phyloP scores from a whole-genome alignment of 2,113 vertebrate species.

The Amphilophus citrinellus region DNA sequence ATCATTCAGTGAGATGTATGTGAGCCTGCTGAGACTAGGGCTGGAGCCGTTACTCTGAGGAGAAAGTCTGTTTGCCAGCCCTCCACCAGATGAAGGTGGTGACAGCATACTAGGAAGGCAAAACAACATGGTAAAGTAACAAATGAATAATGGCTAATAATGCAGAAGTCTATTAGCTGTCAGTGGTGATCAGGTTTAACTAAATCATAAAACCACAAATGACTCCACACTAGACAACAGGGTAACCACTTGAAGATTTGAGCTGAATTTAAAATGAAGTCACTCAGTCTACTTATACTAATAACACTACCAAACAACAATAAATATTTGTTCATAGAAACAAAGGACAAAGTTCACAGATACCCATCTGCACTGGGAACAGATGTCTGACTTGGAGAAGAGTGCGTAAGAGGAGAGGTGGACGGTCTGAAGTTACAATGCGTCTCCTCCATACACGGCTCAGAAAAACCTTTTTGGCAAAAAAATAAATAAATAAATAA shows the following conservation, averaged over 20 bases:
- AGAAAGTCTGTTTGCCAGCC: constrained; percentile 59
- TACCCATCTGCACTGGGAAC: constrained; percentile 76
- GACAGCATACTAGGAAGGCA: constrained; percentile 57
- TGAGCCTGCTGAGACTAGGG: constrained; percentile 88
- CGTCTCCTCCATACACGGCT: constrained; percentile 77
- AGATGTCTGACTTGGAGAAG: constrained; percentile 92
- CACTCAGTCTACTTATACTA: background rate
- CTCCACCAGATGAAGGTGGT: constrained; percentile 43
- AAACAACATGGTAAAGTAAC: constrained; percentile 1
- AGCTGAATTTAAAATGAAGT: background rate
- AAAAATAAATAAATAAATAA: background rate
- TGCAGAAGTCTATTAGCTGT: background rate
- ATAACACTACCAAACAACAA: background rate
- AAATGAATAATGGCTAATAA: background rate
- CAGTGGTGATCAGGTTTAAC: background rate
- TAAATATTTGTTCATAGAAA: background rate
- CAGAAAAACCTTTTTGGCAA: constrained; percentile 56
- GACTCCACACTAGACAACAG: background rate
- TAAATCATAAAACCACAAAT: background rate
- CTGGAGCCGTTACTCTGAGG: constrained; percentile 80
- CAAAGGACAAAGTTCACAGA: background rate
- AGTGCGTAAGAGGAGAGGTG: constrained; percentile 92
- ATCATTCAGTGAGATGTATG: constrained; percentile 88
- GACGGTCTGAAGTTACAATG: constrained; percentile 90
- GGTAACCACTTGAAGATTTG: background rate